Evolutionary conservation across 2,888 invertebrate species (phyloP), one percentile per base, ranked within the genome.

Genomic region (Scaptomyza reducta): DNA sequence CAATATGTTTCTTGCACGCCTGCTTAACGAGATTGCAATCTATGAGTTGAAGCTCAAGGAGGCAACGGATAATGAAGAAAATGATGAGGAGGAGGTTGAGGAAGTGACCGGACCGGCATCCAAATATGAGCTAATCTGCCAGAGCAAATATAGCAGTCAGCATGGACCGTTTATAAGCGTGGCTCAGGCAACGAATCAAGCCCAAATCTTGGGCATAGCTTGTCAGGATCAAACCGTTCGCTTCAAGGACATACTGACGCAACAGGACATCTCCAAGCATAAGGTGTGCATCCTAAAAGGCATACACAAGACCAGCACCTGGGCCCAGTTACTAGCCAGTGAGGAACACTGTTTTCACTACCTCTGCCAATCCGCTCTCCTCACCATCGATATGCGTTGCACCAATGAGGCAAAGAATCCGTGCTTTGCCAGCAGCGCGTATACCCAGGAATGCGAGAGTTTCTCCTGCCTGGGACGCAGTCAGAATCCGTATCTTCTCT

Each of bases 151-250:
- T 44, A 76, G 11, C 33, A 70, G 53, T 16, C 14, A 58, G 0
- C 53, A 58, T 1, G 70, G 50, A 3, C 90, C 90, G 1, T 87
- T 90, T 11, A 89, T 90, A 4, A 90, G 91, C 51, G 90, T 83
- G 14, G 76, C 89, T 0, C 89, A 89, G 38, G 83, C 89, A 0
- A 3, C 60, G 0, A 65, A 67, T 0, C 51, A 76, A n/a, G 46
- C 63, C 0, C 73, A 68, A 18, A 74, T 73, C 1, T 70, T 91
- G 29, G 69, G 88, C 4, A 61, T 91, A 1, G 88, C 89, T 3
- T 83, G 87, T 53, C 86, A 91, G 61, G 87, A 89, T 63, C 89
- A 87, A 38, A 76, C 72, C 11, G 60, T 91, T 9, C 86, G 85
- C 18, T 64, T 90, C 1, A 79, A 79, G 47, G 80, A 82, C 4